Base-by-base conservation (phyloP, 2,113 vertebrate genomes). In the Percopsis transmontana region DNA sequence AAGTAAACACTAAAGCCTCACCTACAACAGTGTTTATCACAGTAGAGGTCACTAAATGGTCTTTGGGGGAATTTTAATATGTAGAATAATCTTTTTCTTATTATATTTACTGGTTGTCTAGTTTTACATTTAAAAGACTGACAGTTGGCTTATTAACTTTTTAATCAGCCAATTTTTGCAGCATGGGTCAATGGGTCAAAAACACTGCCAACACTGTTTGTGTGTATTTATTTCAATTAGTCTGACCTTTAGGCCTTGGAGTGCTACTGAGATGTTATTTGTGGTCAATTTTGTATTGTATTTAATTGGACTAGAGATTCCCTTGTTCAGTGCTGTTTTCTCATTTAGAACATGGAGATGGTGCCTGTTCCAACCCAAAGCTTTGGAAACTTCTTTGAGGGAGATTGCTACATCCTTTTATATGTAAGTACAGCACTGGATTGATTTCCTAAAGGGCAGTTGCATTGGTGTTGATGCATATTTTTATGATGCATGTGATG, bases 321-420 rank as follows among this genome's bases (percentile, higher is more conserved):
- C 33, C 10, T 27, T 58, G 11, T 27, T 69, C 54, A 23, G 14
- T 5, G 7, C 76, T 74, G 19, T 80, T 64, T 52, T 83, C 19
- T 52, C 48, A 16, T 84, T 18, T 76, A 96, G 95, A 94, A 94
- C 70, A 94, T 96, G 95, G 69, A 94, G 85, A 93, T 96, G 94
- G 92, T 88, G 61, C 89, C 94, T 1, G 68, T 97, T 52, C 90
- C 93, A 51, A 80, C 92, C 16, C 89, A 92, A 53, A 92, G 87
- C 16, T 95, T 91, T 27, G 95, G 95, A 23, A 94, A 92, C 16
- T 96, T 97, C 74, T 97, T 96, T 68, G 94, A 96, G 83, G 95
- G 95, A 2, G 95, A 97, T 82, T 96, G 94, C 73, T 97, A 96
- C 78, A 88, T 97, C 50, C 65, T 96, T 74, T 77, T 96, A 57